Conservation (phyloP, 2,113 vertebrate species). For the Larimichthys crocea region DNA sequence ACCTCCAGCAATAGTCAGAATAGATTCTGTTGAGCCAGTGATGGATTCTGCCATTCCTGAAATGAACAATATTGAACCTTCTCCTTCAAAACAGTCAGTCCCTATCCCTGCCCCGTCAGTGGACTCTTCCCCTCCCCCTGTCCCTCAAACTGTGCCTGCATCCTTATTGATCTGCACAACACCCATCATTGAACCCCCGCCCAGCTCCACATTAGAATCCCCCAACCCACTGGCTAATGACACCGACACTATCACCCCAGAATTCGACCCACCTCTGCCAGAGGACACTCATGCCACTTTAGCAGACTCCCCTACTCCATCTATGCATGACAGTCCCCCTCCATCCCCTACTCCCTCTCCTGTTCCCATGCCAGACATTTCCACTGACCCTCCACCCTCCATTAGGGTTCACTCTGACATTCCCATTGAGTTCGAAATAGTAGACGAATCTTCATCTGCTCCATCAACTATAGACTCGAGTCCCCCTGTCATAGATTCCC, state of each 20-base stretch:
- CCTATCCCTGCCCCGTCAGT: conserved; percentile 14
- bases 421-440: conserved; percentile 49
- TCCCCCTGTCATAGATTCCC: conserved; percentile 38
- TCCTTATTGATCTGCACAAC: conserved; percentile 65
- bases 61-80: conserved; percentile 16
- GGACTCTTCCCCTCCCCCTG: conserved; percentile 31
- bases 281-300: conserved; percentile 19
- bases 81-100: conserved; percentile 13
- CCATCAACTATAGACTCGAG: conserved; percentile 19
- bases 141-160: conserved; percentile 33
- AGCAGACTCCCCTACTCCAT: conserved; percentile 39
- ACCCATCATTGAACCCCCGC: conserved; percentile 66
- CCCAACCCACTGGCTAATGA: conserved; percentile 32
- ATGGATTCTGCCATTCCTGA: background rate
- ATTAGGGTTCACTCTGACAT: conserved; percentile 36
- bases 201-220: conserved; percentile 57
- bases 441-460: conserved; percentile 34
- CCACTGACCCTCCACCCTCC: conserved; percentile 29
- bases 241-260: background rate
- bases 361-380: conserved; percentile 17
- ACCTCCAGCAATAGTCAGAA: conserved; percentile 17
- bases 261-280: conserved; percentile 14
- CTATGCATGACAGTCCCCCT: conserved; percentile 30
- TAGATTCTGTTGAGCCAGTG: conserved; percentile 23
- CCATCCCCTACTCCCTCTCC: conserved; percentile 45